phyloP scores from a whole-genome alignment of 2,113 vertebrate species.

The Pandion haliaetus region DNA sequence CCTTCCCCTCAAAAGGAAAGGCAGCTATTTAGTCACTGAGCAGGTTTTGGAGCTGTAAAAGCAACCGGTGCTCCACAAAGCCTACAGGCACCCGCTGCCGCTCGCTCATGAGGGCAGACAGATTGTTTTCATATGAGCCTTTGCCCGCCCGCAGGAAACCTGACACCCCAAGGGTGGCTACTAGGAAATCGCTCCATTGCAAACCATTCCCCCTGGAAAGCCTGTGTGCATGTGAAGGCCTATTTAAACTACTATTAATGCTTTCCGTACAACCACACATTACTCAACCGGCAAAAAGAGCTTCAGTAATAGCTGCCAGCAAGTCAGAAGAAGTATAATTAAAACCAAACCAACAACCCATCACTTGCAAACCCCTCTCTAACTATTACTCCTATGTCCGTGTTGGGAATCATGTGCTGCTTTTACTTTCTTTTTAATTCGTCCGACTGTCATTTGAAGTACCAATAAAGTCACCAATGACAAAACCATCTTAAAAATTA shows the following conservation, averaged over 20 bases:
- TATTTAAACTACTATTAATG: background rate
- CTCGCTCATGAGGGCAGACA: background rate
- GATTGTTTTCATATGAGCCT: slow-evolving; percentile 5
- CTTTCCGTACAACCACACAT: background rate
- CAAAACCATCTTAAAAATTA: background rate
- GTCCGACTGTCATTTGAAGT: background rate
- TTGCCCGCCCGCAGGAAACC: slow-evolving; percentile 4
- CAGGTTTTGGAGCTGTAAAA: background rate
- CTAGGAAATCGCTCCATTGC: background rate
- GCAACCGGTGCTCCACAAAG: background rate
- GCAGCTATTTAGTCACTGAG: background rate
- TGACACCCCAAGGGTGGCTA: slow-evolving; percentile 41
- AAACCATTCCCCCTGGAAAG: slow-evolving; percentile 23
- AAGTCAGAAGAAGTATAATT: background rate
- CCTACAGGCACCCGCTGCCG: rapidly evolving
- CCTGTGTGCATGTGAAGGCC: background rate
- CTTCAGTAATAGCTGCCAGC: background rate
- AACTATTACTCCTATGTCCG: background rate
- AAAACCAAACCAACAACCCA: background rate
- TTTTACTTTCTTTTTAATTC: background rate
- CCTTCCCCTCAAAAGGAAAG: background rate
- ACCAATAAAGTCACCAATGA: background rate
- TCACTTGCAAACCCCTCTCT: background rate
- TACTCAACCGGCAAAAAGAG: background rate
- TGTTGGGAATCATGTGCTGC: background rate